Evolutionary conservation across 2,113 vertebrate species (phyloP), one percentile per base, ranked within the genome.

Genomic region (Boulengeromyrus knoepffleri): DNA sequence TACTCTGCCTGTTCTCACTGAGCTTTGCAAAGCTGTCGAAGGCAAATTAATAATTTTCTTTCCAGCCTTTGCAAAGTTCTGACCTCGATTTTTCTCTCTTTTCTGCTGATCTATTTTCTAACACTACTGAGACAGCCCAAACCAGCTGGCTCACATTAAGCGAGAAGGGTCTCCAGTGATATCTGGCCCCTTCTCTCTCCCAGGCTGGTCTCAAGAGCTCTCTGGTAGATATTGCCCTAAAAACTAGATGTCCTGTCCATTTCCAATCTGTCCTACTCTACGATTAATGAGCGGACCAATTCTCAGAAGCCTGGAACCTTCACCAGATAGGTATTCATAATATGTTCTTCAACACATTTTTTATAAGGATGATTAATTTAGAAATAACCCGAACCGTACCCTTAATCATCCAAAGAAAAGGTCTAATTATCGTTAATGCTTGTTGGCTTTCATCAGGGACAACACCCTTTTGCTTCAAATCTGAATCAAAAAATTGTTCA

Each of bases 101-200:
- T 50, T 94, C 92, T 94, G 94, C 94, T 92, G 92, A 93, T 93
- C 95, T 95, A 95, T 95, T 95, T 96, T 95, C 93, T 93, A 94
- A 90, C 47, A 58, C 91, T 92, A 92, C 91, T 91, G 91, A 91
- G 92, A 91, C 92, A 46, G 90, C 89, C 87, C 36, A 90, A 92
- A 93, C 94, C 93, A 94, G 94, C 94, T 93, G 92, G 90, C 52
- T 88, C 4, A 83, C 89, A 86, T 90, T 93, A 92, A 90, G 87
- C 91, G 88, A 89, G 90, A 91, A 12, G 53, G 47, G 66, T 89
- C 91, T 89, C 90, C 31, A 15, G 66, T 90, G 92, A 93, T 88
- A 88, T 77, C 50, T 42, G 45, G 42, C 36, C 58, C 45, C 12
- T 80, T 36, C 62, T 19, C 89, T 85, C 50, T 88, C 24, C 83